phyloP scores from a whole-genome alignment of 2,888 invertebrate species.

The Cephalotes varians region DNA sequence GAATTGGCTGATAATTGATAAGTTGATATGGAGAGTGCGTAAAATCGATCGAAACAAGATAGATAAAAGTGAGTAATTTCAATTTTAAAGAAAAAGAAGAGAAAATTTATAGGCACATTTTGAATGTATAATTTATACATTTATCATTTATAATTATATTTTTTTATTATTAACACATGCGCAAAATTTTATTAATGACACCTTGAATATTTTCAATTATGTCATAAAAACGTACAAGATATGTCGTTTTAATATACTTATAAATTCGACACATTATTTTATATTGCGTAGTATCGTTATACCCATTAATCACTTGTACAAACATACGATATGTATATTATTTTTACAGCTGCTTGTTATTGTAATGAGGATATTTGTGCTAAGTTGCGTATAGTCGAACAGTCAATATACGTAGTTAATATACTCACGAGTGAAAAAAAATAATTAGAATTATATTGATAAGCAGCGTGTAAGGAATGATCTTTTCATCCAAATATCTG shows the following conservation, averaged over 20 bases:
- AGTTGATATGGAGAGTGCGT: not conserved
- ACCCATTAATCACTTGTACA: slow-evolving; percentile 22
- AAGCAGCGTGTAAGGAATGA: slow-evolving; percentile 14
- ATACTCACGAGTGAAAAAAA: not conserved
- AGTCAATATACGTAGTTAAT: slow-evolving; percentile 25
- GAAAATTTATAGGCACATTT: not conserved
- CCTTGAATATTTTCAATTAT: slow-evolving; percentile 1
- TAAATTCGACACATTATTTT: not conserved
- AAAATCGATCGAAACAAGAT: not conserved
- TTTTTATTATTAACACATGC: not conserved
- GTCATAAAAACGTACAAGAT: not conserved
- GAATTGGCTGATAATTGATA: not conserved
- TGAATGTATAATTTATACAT: not conserved
- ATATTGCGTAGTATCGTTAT: not conserved
- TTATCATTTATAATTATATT: not conserved
- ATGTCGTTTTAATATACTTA: not conserved
- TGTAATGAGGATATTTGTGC: slow-evolving; percentile 10
- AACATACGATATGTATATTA: not conserved
- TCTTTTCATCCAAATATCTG: not conserved
- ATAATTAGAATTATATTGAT: slow-evolving; percentile 19
- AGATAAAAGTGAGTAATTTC: too few species aligned
- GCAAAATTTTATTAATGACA: not conserved
- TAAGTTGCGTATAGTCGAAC: slow-evolving; percentile 18
- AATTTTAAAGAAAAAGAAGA: not conserved
- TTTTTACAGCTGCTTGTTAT: not conserved